Percentiles rank a stretch among this genome's conserved stretches.
Evolutionary conservation across 1,140 invertebrate genomes (phyloP).

Genomic region (Drosophila ercepeae): DNA sequence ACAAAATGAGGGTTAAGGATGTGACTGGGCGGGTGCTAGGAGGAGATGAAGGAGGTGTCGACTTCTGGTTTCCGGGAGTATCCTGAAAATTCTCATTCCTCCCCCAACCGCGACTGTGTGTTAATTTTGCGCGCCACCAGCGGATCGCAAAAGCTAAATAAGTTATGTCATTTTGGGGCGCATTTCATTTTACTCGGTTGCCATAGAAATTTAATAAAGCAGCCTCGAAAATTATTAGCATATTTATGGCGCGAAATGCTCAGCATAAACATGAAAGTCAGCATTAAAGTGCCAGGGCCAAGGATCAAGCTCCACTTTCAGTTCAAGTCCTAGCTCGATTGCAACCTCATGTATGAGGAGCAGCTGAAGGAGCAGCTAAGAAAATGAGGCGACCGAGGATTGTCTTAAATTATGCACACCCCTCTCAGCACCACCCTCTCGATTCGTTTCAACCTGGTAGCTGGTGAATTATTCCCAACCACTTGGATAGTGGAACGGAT

Average conservation of each 20-base stretch:
- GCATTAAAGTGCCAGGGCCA: conserved; percentile 15
- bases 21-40: neutral
- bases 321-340: conserved; percentile 20
- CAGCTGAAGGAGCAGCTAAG: conserved; percentile 35
- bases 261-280: conserved; percentile 48
- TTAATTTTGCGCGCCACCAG: conserved; percentile 64
- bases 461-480: conserved; percentile 2
- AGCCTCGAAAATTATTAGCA: conserved; percentile 73
- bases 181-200: conserved; percentile 64
- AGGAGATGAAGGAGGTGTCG: conserved; percentile 12
- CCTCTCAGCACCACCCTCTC: neutral
- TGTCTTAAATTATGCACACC: conserved; percentile 56
- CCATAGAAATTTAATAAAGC: conserved; percentile 79
- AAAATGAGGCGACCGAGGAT: conserved; percentile 54
- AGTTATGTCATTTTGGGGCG: conserved; percentile 71
- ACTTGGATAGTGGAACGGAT: conserved; percentile 24
- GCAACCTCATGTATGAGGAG: conserved; percentile 24
- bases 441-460: conserved; percentile 10
- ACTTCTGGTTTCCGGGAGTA: conserved; percentile 24
- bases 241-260: conserved; percentile 58
- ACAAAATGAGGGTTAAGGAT: conserved; percentile 1
- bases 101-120: conserved; percentile 22
- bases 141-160: conserved; percentile 61
- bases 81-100: conserved; percentile 1
- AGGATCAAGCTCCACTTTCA: neutral